phyloP scores from a whole-genome alignment of 2,113 vertebrate genomes.

The Mohoua ochrocephala region DNA sequence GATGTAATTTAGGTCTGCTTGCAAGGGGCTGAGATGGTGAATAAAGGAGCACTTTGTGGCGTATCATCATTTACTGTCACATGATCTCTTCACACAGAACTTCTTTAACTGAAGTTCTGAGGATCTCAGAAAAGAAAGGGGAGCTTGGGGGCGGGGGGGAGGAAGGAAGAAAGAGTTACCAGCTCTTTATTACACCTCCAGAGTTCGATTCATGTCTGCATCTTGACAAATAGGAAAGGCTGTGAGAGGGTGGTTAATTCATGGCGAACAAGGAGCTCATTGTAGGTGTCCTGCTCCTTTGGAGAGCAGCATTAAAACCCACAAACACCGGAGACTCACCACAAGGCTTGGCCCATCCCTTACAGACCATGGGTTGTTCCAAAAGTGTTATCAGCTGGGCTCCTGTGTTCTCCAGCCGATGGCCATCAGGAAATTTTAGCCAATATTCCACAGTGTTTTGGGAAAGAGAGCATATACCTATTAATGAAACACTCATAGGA shows the following conservation, averaged over 20 bases:
- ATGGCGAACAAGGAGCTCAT: neutral
- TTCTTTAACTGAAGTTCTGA: neutral
- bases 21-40: neutral
- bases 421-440: neutral
- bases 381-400: neutral
- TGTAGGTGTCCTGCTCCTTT: neutral
- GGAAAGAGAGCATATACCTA: neutral
- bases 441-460: neutral
- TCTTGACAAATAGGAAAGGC: neutral
- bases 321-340: neutral
- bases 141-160: rapidly evolving
- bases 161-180: neutral
- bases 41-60: neutral
- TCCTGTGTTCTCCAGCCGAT: neutral
- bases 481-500: neutral
- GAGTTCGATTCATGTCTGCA: neutral
- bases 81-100: neutral
- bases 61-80: neutral
- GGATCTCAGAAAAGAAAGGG: neutral
- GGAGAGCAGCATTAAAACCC: neutral
- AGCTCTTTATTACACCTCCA: neutral
- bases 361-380: neutral
- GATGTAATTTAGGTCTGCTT: neutral
- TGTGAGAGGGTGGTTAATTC: neutral
- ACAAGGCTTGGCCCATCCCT: neutral